Conservation (phyloP, 1,140 invertebrate genomes). For the Drosophila ironensis region DNA sequence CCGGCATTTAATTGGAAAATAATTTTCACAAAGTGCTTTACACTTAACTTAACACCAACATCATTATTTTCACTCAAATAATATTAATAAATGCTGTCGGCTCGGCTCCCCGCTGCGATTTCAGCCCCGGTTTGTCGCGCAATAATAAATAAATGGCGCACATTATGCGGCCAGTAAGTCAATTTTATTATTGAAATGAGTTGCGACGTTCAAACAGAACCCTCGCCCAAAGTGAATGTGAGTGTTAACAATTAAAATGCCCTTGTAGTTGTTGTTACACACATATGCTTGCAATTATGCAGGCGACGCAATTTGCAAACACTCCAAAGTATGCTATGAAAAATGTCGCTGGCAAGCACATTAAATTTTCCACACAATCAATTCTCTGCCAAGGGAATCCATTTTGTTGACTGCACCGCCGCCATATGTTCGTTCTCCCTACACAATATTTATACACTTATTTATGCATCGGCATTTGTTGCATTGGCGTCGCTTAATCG, state of each 20-base stretch:
- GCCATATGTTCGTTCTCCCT: constrained; percentile 56
- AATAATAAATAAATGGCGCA: constrained; percentile 67
- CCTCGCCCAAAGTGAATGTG: constrained; percentile 20
- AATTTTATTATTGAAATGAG: constrained; percentile 74
- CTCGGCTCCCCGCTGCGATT: background rate
- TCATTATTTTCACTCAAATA: constrained; percentile 73
- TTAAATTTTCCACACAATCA: constrained; percentile 78
- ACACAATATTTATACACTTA: constrained; percentile 61
- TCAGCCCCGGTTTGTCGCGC: background rate
- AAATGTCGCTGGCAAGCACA: constrained; percentile 53
- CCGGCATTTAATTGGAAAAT: constrained; percentile 58
- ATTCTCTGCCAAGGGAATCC: constrained; percentile 38
- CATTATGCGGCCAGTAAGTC: constrained; percentile 71
- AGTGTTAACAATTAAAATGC: constrained; percentile 60
- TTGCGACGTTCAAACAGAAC: constrained; percentile 58
- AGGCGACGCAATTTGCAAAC: constrained; percentile 64
- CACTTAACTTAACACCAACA: constrained; percentile 68
- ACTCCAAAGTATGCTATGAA: constrained; percentile 74
- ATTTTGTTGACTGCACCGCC: background rate
- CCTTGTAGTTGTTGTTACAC: constrained; percentile 4
- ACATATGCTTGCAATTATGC: constrained; percentile 64
- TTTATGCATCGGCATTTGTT: constrained; percentile 42
- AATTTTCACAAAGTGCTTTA: constrained; percentile 71
- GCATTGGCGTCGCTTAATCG: constrained; percentile 51
- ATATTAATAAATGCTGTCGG: constrained; percentile 54